Evolutionary conservation across 2,888 invertebrate species (phyloP).

Genomic region (Gnatocerus cornutus): DNA sequence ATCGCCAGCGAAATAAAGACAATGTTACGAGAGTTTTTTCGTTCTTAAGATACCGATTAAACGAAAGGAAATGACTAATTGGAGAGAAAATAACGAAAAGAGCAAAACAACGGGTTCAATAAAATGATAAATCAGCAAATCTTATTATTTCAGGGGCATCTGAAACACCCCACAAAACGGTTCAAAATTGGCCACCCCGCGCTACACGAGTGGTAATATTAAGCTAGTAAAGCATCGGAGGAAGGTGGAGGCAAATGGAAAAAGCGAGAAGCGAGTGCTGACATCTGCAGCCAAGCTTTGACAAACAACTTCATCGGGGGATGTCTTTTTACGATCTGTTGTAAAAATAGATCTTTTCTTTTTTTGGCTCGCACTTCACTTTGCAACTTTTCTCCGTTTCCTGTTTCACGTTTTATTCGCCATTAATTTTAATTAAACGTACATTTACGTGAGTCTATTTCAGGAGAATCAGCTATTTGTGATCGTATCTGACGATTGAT

Average conservation of each 20-base stretch:
- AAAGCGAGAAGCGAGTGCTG: constrained; percentile 42
- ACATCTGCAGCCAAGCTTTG: constrained; percentile 44
- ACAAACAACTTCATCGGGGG: constrained; percentile 40
- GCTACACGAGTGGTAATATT: constrained; percentile 24
- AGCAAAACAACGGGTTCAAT: constrained; percentile 17
- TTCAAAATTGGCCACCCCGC: constrained; percentile 23
- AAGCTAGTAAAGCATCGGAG: constrained; percentile 32
- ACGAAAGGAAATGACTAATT: constrained; percentile 20
- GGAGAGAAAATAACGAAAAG: constrained; percentile 7
- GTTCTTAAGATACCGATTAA: constrained; percentile 8
- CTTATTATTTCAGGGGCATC: constrained; percentile 13
- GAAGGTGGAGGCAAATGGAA: constrained; percentile 32
- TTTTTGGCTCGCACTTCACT: constrained; percentile 34
- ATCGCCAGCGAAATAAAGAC: background rate
- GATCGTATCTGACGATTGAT: constrained; percentile 28
- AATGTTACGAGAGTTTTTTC: constrained; percentile 5
- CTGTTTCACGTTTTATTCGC: constrained; percentile 17
- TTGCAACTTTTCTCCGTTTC: constrained; percentile 2
- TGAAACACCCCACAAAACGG: constrained; percentile 20
- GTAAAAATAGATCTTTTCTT: constrained; percentile 35
- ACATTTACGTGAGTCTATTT: constrained; percentile 16
- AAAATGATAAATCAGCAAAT: constrained; percentile 26
- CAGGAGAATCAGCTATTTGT: constrained; percentile 19
- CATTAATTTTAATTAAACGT: constrained; percentile 36
- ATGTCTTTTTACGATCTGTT: constrained; percentile 43